These are phyloP conservation scores for Galerucella nymphaeae DNA, from an alignment of 2,888 invertebrate species.

Conservation along the genomic window DNA sequence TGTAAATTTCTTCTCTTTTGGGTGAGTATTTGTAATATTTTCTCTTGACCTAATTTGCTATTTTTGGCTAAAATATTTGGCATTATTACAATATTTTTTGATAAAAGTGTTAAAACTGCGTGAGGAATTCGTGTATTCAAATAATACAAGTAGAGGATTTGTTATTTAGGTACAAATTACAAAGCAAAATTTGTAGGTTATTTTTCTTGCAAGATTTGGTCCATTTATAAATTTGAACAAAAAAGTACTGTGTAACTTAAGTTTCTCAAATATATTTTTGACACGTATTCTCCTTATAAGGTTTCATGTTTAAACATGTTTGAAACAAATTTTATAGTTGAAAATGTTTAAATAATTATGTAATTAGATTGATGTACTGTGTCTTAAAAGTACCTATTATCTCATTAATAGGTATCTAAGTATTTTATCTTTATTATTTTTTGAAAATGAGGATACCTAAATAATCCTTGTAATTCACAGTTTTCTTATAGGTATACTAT, in stretches of 20 bases:
- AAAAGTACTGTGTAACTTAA: background rate
- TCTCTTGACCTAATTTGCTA: constrained; percentile 50
- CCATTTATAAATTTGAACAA: constrained; percentile 1
- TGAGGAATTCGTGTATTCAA: constrained; percentile 1
- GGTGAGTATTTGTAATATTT: constrained; percentile 40
- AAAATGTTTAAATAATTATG: constrained; percentile 21
- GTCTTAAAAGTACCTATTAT: constrained; percentile 22
- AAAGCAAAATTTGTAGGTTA: constrained; percentile 38
- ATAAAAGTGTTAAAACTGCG: constrained; percentile 16
- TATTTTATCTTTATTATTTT: constrained; percentile 36
- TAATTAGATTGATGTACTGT: constrained; percentile 16
- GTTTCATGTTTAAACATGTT: background rate
- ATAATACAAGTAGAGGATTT: background rate
- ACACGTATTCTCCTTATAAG: background rate
- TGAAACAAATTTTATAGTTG: constrained; percentile 4
- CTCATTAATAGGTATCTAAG: background rate
- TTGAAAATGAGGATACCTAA: background rate
- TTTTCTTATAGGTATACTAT: too few relatives aligned
- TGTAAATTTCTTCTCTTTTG: constrained; percentile 22
- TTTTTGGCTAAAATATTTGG: constrained; percentile 46
- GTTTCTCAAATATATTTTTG: background rate
- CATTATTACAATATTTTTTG: constrained; percentile 38
- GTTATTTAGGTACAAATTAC: constrained; percentile 11
- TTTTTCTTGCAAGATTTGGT: constrained; percentile 25
- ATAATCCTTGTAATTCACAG: background rate